These are phyloP conservation scores for Macrophya alboannulata DNA, from an alignment of 2,888 invertebrate genomes.

Conservation along the genomic window DNA sequence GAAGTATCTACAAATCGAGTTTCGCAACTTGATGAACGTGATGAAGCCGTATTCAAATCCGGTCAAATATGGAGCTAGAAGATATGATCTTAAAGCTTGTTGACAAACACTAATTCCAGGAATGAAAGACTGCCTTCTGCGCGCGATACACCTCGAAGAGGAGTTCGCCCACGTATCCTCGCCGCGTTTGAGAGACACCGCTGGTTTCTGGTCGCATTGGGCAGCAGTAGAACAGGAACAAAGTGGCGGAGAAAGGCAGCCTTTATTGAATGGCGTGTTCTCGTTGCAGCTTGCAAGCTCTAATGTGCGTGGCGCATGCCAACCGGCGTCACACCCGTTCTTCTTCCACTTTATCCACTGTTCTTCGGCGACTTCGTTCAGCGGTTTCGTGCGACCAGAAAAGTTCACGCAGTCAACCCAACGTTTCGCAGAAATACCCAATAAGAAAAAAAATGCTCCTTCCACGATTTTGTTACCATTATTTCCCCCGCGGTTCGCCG, in stretches of 20 bases:
- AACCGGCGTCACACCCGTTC: slow-evolving; percentile 74
- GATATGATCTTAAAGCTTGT: slow-evolving; percentile 39
- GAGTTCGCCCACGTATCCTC: slow-evolving; percentile 40
- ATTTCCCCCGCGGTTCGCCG: neutral
- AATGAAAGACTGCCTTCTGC: slow-evolving; percentile 17
- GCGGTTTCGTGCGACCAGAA: neutral
- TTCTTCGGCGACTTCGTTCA: neutral
- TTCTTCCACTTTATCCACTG: slow-evolving; percentile 33
- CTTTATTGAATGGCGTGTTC: slow-evolving; percentile 48
- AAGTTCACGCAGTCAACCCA: slow-evolving; percentile 20
- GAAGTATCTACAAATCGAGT: neutral
- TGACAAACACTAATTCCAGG: slow-evolving; percentile 45
- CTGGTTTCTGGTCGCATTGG: slow-evolving; percentile 4
- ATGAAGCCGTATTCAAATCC: slow-evolving; percentile 22
- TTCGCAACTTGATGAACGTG: neutral
- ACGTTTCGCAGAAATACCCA: slow-evolving; percentile 42
- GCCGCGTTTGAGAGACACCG: slow-evolving; percentile 37
- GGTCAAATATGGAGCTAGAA: slow-evolving; percentile 30
- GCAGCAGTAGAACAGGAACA: slow-evolving; percentile 33
- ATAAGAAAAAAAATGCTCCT: neutral
- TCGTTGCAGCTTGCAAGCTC: slow-evolving; percentile 62
- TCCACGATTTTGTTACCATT: neutral
- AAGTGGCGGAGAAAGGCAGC: slow-evolving; percentile 43
- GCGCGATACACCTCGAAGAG: slow-evolving; percentile 15
- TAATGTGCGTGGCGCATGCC: slow-evolving; percentile 74